phyloP scores from a whole-genome alignment of 2,888 invertebrate species.

The Hedychridium roseum region DNA sequence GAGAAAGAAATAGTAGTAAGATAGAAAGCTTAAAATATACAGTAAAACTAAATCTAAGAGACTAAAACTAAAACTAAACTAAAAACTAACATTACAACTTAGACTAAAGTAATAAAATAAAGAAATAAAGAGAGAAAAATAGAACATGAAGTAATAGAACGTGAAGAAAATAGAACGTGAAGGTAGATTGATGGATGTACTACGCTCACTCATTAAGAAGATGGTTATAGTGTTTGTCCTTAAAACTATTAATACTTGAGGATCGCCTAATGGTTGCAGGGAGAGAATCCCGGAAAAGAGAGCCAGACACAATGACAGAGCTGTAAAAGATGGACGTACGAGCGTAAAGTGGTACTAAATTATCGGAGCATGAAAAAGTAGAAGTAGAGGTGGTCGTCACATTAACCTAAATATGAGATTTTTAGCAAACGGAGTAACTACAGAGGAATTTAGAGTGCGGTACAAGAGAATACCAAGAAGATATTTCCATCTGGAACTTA shows the following conservation, averaged over 20 bases:
- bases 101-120: too few species aligned
- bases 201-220: background rate
- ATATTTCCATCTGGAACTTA: background rate
- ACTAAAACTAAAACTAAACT: too few species aligned
- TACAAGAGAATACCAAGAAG: background rate
- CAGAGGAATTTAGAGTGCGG: background rate
- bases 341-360: too few species aligned
- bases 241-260: background rate
- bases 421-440: background rate
- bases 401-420: background rate
- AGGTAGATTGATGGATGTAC: too few species aligned
- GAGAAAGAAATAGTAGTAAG: too few species aligned
- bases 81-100: too few species aligned
- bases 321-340: background rate
- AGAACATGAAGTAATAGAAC: background rate
- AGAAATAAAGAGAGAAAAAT: too few species aligned
- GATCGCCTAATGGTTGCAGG: background rate
- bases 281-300: background rate
- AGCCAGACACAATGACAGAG: background rate
- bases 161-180: too few species aligned
- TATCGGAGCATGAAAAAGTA: too few species aligned
- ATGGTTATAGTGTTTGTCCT: background rate
- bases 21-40: too few species aligned
- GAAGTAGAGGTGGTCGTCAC: background rate
- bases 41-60: too few species aligned